Base-by-base conservation (phyloP, 2,888 invertebrate genomes). In the Sinelater perroti region DNA sequence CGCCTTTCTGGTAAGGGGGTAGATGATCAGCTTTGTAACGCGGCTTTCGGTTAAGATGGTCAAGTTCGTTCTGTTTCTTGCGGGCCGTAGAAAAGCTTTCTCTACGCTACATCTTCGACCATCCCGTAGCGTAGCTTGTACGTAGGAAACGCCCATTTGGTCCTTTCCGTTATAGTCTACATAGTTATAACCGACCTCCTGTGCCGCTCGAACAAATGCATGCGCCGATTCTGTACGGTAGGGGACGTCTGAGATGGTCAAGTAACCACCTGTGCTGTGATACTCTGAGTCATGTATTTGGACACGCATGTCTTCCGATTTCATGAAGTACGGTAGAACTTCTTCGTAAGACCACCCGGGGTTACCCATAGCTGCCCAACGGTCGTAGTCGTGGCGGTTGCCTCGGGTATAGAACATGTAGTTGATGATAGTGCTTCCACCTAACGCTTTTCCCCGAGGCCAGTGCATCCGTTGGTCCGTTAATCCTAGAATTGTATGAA, bases 141-240 rank as follows among this genome's bases (percentile, higher is more conserved):
- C 83, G 66, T 82, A 83, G 0, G 76, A 75, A 1, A 75, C 88
- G 2, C 90, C 90, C 63, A 87, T 70, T 66, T 84, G 83, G 3
- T 83, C 76, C 18, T 83, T 82, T 0, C 83, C 83, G 67, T 89
- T 89, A 71, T 90, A 88, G 71, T 92, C 91, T 7, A 87, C 80
- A 38, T 85, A 84, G 10, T 81, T 80, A 72, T 87, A 85, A 0
- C 90, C 90, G 24, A 87, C 81, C 70, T 87, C 80, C 69, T 82
- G 80, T 1, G 87, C 87, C 1, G 87, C 87, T 62, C 83, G 78
- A 1, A 89, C 73, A 71, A 85, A 88, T 0, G 84, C 81, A 4
- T 80, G 74, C 0, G 78, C 80, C 16, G 83, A 67, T 5, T 78
- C 77, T 1, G 83, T 80, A 26, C 82, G 74, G 46, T 61, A 72